Base-by-base conservation (phyloP, 2,797 vertebrate genomes). In the Molossus molossus region DNA sequence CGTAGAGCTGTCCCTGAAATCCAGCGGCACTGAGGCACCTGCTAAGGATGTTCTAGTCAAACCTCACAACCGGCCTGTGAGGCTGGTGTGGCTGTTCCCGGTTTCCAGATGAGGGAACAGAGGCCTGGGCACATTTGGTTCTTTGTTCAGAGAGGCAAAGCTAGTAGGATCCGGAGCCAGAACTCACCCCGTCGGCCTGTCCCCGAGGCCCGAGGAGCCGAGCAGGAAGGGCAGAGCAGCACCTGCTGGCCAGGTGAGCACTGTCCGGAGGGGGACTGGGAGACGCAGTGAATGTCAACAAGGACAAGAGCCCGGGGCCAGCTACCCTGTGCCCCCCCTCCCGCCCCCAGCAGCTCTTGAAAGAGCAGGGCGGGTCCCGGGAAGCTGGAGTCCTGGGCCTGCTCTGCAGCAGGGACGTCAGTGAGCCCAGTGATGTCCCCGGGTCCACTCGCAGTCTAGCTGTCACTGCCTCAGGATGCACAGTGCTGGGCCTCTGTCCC, bases 171-270 rank as follows among this genome's bases (percentile, higher is more conserved):
- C 2, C 4, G 29, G 53, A 89, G 48, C 27, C 89, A 72, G 81
- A 45, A 37, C 57, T 40, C 25, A 57, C 2, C 50, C 48, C 23
- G 37, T 25, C 6, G 1, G 23, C n/a, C 17, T 20, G 40, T 72
- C n/a, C 37, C 53, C 18, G n/a, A 40, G 33, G 75, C n/a, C 69
- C 21, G 2, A 1, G 21, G 40, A 33, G 9, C 15, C 27, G 7
- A 15, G 7, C 0, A 1, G n/a, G 1, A 11, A 69, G 53, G 50
- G 4, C 45, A 50, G 2, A 50, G 45, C 9, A 20, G 6, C 9
- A 0, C 27, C 58, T 65, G 25, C 5, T 29, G 27, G 37, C 37
- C 37, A 62, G 93, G n/a, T 0, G 7, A 81, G 15, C 4, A 5
- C 21, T 29, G 55, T 40, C 90, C 10, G 33, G 7, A n/a, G 17